A percentile compares a stretch with the other conserved stretches of the same genome.
phyloP scores from a whole-genome alignment of 1,140 invertebrate genomes.

The Holotrichia oblita region DNA sequence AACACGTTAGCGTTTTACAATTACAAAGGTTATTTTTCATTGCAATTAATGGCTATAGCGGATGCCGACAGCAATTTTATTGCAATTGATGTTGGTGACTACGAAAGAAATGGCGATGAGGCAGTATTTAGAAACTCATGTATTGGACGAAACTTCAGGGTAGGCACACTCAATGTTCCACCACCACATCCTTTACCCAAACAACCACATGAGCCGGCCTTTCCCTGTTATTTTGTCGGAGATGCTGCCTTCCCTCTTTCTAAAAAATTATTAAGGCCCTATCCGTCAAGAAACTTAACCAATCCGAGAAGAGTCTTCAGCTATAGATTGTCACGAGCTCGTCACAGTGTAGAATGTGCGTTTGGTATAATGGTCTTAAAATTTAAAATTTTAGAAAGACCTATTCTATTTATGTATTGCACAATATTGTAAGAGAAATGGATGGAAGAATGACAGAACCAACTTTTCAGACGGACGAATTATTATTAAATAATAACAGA shows the following conservation, averaged over 20 bases:
- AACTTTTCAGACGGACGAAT: too few species aligned
- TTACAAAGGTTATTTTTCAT: conserved; percentile 43
- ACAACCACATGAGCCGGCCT: not conserved
- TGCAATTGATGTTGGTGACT: conserved; percentile 45
- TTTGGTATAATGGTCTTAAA: conserved; percentile 19
- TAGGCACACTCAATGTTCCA: conserved; percentile 8
- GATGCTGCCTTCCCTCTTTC: conserved; percentile 37
- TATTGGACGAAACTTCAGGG: conserved; percentile 27
- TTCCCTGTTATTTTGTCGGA: conserved; percentile 32
- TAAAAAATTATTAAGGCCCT: conserved; percentile 27
- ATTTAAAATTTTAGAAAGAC: not conserved
- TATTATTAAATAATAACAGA: too few species aligned
- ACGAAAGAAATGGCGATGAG: conserved; percentile 45
- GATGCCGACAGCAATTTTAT: conserved; percentile 36
- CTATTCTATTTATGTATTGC: too few species aligned
- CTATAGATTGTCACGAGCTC: conserved; percentile 26
- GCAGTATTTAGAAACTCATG: conserved; percentile 41
- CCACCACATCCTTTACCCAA: not conserved
- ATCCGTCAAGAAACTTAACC: conserved; percentile 28
- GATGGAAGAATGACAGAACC: too few species aligned
- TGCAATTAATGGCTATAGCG: conserved; percentile 35
- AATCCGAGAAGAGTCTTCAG: conserved; percentile 26
- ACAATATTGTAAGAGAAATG: too few species aligned
- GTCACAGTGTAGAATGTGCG: conserved; percentile 3
- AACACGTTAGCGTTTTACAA: conserved; percentile 47